Conservation (phyloP, 2,888 invertebrate species). For the Oxytorus armatus region DNA sequence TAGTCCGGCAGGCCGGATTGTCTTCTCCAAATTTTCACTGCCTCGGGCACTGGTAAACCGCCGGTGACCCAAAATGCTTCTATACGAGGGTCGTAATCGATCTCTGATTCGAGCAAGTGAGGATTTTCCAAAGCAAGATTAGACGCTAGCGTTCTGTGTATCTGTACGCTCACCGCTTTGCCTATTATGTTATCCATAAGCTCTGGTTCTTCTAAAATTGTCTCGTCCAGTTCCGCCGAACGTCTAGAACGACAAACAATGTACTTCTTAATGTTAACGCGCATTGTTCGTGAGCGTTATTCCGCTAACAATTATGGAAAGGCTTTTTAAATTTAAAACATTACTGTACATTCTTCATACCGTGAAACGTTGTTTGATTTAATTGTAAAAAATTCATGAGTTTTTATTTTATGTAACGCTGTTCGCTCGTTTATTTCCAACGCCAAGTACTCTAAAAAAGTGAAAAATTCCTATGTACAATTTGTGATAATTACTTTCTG, state of each 20-base stretch:
- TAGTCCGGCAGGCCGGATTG: constrained; percentile 75
- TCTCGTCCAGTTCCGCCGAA: constrained; percentile 69
- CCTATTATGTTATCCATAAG: constrained; percentile 85
- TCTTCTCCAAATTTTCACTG: constrained; percentile 81
- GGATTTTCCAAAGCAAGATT: constrained; percentile 86
- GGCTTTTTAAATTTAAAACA: too few species aligned
- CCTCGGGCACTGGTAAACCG: constrained; percentile 87
- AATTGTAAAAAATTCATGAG: too few species aligned
- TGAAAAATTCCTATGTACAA: constrained; percentile 20
- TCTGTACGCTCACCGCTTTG: constrained; percentile 87
- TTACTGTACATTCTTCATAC: too few species aligned
- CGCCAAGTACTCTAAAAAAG: too few species aligned
- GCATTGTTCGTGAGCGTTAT: too few species aligned
- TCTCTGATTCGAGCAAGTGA: constrained; percentile 88
- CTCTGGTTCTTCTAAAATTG: constrained; percentile 61
- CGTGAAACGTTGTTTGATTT: too few species aligned
- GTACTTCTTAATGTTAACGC: too few species aligned
- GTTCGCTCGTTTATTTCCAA: too few species aligned
- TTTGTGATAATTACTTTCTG: constrained; percentile 85
- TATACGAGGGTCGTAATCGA: constrained; percentile 91
- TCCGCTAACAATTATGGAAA: too few species aligned
- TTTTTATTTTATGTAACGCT: too few species aligned
- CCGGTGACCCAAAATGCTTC: constrained; percentile 95
- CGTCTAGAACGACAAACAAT: constrained; percentile 76
- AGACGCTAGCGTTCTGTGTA: constrained; percentile 89